Percentiles rank a stretch among this genome's conserved stretches.
Evolutionary conservation across 2,797 vertebrate species (phyloP).

Genomic region (Gadopsis bispinosus): DNA sequence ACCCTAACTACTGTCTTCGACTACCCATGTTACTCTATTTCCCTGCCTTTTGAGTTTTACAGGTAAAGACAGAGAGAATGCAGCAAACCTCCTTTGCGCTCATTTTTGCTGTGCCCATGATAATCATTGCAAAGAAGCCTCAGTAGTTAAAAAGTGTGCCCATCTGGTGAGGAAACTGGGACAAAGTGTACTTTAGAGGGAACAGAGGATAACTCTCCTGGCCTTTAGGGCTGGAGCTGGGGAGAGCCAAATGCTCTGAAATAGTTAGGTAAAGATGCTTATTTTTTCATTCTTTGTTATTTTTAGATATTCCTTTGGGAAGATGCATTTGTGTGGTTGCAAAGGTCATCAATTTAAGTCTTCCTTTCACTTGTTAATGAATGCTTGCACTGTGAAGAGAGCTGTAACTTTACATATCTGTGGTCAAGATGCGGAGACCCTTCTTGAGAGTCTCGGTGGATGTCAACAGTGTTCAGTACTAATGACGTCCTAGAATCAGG

Average conservation of each 20-base stretch:
- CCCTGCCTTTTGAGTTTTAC: slow-evolving; percentile 31
- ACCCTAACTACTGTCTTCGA: slow-evolving; percentile 29
- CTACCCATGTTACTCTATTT: slow-evolving; percentile 11
- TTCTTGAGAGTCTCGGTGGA: slow-evolving; percentile 23
- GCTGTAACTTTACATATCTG: slow-evolving; percentile 27
- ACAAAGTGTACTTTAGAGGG: slow-evolving; percentile 85
- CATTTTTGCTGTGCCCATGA: slow-evolving; percentile 76
- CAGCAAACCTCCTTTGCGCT: slow-evolving; percentile 60
- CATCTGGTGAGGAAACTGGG: slow-evolving; percentile 86
- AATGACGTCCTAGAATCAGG: slow-evolving; percentile 56
- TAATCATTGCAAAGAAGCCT: slow-evolving; percentile 79
- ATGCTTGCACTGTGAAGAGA: slow-evolving; percentile 21
- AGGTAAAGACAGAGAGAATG: slow-evolving; percentile 41
- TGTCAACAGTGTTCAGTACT: slow-evolving; percentile 60
- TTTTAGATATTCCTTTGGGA: slow-evolving; percentile 66
- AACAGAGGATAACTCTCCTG: slow-evolving; percentile 81
- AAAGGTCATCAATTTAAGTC: slow-evolving; percentile 72
- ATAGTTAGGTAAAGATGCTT: slow-evolving; percentile 78
- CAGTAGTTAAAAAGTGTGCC: slow-evolving; percentile 81
- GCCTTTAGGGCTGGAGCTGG: slow-evolving; percentile 78
- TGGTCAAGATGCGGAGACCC: slow-evolving; percentile 18
- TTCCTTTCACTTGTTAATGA: slow-evolving; percentile 63
- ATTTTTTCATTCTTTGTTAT: slow-evolving; percentile 63
- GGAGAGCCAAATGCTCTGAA: slow-evolving; percentile 74
- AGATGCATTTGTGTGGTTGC: slow-evolving; percentile 64